Evolutionary conservation across 1,140 invertebrate genomes (phyloP), one percentile per base, ranked within the genome.

Genomic region (Drosophila ficusphila): DNA sequence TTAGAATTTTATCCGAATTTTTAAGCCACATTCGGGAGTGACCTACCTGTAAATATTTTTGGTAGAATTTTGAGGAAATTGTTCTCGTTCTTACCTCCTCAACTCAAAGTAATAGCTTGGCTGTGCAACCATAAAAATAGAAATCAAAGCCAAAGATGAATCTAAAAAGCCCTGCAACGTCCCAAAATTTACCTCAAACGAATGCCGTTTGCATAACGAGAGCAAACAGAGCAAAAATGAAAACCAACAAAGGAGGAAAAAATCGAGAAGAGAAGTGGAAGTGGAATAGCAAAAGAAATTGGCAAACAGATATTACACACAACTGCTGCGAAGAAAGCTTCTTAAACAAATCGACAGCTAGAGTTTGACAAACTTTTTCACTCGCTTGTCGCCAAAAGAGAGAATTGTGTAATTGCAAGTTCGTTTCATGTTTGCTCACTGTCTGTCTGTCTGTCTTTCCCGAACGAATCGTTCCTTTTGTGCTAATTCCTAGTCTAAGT

Each of bases 361-460:
- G 72, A 79, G 56, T 81, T 81, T 82, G 60, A 76, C 36, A 76
- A 81, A 67, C 36, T 72, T 76, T 72, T 53, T 53, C 39, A 39
- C 21, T 58, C 36, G 33, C 36, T 16, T 21, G n/a, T 25, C 12
- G 11, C 34, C 9, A 36, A 60, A 23, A 42, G 36, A 62, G 9
- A 27, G 53, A 44, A 58, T 79, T 75, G 58, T 76, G 71, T 76
- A 81, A 79, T 79, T 79, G 77, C 71, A 41, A 71, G 77, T 76
- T 79, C 64, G 57, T 49, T 81, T 76, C 65, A 76, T 70, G 41
- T 46, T 70, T 81, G 42, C 61, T 49, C 60, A 38, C 38, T 51
- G 34, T 72, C 69, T 54, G 2, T 72, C 69, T 54, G 2, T 16
- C 25, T 12, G 16, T 12, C 18, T 6, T 38, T 27, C 34, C 34